A percentile compares a stretch with the other conserved stretches of the same genome.
phyloP scores from a whole-genome alignment of 1,140 invertebrate genomes.

The Papilio polyxenes region DNA sequence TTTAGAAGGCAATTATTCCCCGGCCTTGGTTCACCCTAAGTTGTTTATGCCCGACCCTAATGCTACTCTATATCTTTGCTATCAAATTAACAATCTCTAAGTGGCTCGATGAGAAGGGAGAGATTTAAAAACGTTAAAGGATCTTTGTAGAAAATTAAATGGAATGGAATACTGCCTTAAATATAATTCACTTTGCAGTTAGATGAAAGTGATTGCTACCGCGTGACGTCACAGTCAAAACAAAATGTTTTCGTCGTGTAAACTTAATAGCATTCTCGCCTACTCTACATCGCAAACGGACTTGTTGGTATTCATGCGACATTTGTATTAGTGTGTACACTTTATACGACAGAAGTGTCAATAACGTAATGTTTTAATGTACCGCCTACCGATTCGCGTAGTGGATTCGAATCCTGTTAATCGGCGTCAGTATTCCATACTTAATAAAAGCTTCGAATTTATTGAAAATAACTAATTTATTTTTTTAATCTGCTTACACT shows the following conservation, averaged over 20 bases:
- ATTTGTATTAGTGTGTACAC: not conserved
- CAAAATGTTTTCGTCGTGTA: no score
- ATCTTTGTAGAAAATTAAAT: not conserved
- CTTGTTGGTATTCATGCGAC: not conserved
- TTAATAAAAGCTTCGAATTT: no score
- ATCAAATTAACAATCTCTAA: slow-evolving; percentile 24
- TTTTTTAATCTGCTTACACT: no score
- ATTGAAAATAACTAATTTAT: no score
- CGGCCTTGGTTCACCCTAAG: slow-evolving; percentile 13
- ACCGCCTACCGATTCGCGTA: no score
- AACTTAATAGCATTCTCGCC: not conserved
- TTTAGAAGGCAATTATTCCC: slow-evolving; percentile 3
- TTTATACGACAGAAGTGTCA: not conserved
- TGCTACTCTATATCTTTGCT: slow-evolving; percentile 11
- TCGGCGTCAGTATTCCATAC: no score
- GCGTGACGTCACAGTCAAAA: not conserved
- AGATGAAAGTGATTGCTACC: not conserved
- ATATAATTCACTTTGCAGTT: slow-evolving; percentile 2
- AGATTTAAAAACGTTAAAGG: slow-evolving; percentile 14
- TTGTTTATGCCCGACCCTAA: slow-evolving; percentile 25
- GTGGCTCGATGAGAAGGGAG: not conserved
- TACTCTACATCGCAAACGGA: not conserved
- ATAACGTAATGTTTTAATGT: not conserved
- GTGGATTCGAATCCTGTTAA: no score
- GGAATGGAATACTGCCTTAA: not conserved